Base-by-base conservation (phyloP, 2,797 vertebrate species). In the Neosilurus mollespiculum region DNA sequence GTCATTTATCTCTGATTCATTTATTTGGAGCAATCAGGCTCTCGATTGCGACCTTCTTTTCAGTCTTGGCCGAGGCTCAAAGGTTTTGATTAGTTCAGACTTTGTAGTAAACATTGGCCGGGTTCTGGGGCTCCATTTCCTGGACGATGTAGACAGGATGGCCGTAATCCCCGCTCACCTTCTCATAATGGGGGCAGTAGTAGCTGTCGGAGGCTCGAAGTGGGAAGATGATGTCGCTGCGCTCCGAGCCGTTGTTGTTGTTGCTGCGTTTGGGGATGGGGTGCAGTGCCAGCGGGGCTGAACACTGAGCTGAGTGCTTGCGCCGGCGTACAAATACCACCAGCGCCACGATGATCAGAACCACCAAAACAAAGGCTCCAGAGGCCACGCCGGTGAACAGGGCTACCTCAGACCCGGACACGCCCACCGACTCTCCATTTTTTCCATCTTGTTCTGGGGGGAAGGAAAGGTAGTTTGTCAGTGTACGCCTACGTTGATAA, bases 121-220 rank as follows among this genome's bases (percentile, higher is more conserved):
- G 97, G 87, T 92, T 98, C 92, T 98, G 97, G 71, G 98, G 95
- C 26, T 96, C 94, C 94, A 99, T 96, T 93, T 99, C 97, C 93
- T 99, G 97, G 79, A 99, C 97, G 84, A 99, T 98, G 93, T 99
- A 99, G 89, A 99, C 97, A 0, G 98, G 98, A 86, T 98, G 95
- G 88, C 97, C 98, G 66, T 99, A 99, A 92, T 99, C 97, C 4
- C 96, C 94, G 86, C 97, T 98, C 90, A 97, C 96, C 56, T 97
- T 98, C 92, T 98, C 97, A 77, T 98, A 99, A 92, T 99, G 98
- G 6, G 96, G 97, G 86, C 97, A 99, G 92, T 98, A 95, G 89
- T 96, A 96, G 89, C 95, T 95, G 91, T 99, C 98, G 72, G 97
- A 96, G 87, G 96, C 93, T 92, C 95, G 94, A 87, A 96, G 90